A percentile compares a stretch with the other conserved stretches of the same genome.
Conservation (phyloP, 2,113 vertebrate species). For the Hymenochirus boettgeri region DNA sequence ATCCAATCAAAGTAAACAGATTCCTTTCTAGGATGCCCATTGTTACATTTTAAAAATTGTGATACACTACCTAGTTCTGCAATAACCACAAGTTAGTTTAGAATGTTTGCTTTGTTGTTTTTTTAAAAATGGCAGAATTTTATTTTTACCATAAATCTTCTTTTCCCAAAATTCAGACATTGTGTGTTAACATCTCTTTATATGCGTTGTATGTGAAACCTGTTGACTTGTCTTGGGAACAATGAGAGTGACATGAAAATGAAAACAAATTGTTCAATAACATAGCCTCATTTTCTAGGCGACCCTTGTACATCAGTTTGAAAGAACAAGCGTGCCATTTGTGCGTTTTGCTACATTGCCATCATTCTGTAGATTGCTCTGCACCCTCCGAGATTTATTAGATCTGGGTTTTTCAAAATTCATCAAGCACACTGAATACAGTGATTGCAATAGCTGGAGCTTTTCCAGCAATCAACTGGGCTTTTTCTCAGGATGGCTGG, state of each 20-base stretch:
- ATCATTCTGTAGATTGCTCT: constrained; percentile 16
- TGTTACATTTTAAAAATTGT: too few species aligned
- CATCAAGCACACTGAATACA: constrained; percentile 21
- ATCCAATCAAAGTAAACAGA: too few species aligned
- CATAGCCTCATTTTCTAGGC: neutral
- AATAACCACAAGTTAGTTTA: too few species aligned
- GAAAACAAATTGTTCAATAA: constrained; percentile 16
- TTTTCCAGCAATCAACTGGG: constrained; percentile 22
- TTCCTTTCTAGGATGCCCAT: too few species aligned
- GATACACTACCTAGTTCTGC: too few species aligned
- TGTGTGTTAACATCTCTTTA: constrained; percentile 14
- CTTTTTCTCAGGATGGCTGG: constrained; percentile 13
- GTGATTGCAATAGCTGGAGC: constrained; percentile 11
- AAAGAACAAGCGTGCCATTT: constrained; percentile 16
- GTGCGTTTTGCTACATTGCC: constrained; percentile 18
- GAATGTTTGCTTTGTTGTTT: too few species aligned
- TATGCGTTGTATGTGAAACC: neutral
- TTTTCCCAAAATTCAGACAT: neutral
- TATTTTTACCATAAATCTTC: too few species aligned
- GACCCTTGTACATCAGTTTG: constrained; percentile 15
- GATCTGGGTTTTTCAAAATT: constrained; percentile 31
- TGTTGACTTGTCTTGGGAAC: constrained; percentile 2
- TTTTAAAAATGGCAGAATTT: too few species aligned
- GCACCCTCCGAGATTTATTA: constrained; percentile 32
- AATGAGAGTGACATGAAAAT: constrained; percentile 1